phyloP scores from a whole-genome alignment of 1,140 invertebrate genomes.

The Oreohelix idahoensis region DNA sequence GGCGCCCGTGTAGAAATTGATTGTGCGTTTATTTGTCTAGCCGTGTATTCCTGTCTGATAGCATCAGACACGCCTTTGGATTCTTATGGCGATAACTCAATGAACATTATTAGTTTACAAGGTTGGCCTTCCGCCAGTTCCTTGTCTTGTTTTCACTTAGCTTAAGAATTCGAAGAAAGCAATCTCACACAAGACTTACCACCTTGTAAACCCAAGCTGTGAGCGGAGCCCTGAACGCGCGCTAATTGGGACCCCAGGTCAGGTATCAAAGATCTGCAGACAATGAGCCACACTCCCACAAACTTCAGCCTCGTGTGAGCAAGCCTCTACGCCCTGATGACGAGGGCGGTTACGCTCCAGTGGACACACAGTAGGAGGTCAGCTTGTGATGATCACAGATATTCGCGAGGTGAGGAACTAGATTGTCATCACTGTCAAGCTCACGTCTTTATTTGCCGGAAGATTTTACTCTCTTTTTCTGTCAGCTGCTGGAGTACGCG shows the following conservation, averaged over 20 bases:
- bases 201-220: background rate
- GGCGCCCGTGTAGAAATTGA: background rate
- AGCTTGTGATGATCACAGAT: background rate
- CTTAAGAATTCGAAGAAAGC: background rate
- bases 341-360: background rate
- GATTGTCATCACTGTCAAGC: background rate
- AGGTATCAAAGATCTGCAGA: background rate
- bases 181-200: background rate
- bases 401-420: background rate
- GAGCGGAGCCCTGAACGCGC: background rate
- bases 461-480: background rate
- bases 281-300: background rate
- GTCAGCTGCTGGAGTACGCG: background rate
- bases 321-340: background rate
- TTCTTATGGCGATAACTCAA: background rate
- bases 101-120: background rate
- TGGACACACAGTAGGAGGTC: background rate
- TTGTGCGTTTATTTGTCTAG: background rate
- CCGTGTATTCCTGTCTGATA: background rate
- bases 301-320: background rate
- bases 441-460: too few relatives aligned
- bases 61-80: background rate
- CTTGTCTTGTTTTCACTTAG: background rate
- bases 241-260: background rate
- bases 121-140: background rate